A percentile compares a stretch with the other conserved stretches of the same genome.
Evolutionary conservation across 2,797 vertebrate species (phyloP).

Genomic region (Sebastes kiyomatsui): DNA sequence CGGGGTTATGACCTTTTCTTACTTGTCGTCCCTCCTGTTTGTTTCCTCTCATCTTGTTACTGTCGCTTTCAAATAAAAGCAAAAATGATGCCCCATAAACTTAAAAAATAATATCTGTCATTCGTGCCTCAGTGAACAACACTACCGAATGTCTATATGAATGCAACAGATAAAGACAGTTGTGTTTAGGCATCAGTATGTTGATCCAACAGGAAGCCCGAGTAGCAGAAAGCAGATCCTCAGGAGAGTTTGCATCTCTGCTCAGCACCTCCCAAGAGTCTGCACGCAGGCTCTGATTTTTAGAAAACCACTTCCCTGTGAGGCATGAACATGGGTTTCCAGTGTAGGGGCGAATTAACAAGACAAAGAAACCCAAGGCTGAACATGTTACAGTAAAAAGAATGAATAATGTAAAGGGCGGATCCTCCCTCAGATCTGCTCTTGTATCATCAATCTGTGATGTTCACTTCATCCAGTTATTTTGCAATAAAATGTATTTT

Average conservation of each 20-base stretch:
- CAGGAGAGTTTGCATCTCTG: slow-evolving; percentile 38
- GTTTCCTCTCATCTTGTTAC: background rate
- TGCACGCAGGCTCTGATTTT: slow-evolving; percentile 33
- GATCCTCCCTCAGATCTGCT: slow-evolving; percentile 1
- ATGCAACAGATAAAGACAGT: background rate
- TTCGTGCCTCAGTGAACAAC: background rate
- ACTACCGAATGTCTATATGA: background rate
- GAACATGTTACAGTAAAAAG: slow-evolving; percentile 36
- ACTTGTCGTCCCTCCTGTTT: background rate
- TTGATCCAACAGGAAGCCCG: slow-evolving; percentile 35
- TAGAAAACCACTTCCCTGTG: slow-evolving; percentile 45
- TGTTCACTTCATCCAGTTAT: background rate
- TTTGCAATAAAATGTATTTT: background rate
- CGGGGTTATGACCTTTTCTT: background rate
- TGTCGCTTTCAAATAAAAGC: background rate
- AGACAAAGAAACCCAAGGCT: slow-evolving; percentile 71
- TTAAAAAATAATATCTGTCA: background rate
- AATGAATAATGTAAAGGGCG: slow-evolving; percentile 60
- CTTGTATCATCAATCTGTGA: slow-evolving; percentile 25
- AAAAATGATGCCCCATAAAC: background rate
- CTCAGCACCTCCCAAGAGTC: slow-evolving; percentile 46
- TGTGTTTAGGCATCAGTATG: slow-evolving; percentile 22
- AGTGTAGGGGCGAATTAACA: slow-evolving; percentile 56
- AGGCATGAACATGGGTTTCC: slow-evolving; percentile 40
- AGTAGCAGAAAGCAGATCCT: slow-evolving; percentile 26